phyloP scores from a whole-genome alignment of 2,113 vertebrate species.

The Alces alces region DNA sequence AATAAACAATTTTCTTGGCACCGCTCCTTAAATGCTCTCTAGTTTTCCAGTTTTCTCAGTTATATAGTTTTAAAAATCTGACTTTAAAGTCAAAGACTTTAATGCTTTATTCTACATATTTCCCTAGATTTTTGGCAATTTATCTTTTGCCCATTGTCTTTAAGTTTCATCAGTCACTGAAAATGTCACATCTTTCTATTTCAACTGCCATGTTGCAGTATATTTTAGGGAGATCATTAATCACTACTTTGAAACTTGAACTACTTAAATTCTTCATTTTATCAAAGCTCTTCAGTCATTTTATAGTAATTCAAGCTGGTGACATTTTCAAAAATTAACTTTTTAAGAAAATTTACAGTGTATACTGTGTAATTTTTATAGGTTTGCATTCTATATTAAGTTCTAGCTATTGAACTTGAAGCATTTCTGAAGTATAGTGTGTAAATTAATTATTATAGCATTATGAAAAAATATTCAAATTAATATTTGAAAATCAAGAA shows the following conservation, averaged over 20 bases:
- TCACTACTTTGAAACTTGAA: conserved; percentile 41
- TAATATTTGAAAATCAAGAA: background rate
- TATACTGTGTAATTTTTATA: background rate
- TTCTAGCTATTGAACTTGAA: background rate
- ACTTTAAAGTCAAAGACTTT: background rate
- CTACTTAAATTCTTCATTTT: conserved; percentile 16
- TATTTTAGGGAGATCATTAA: conserved; percentile 50
- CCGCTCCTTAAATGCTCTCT: background rate
- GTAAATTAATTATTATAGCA: background rate
- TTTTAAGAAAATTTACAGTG: background rate
- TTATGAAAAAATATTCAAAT: background rate
- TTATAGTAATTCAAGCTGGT: background rate
- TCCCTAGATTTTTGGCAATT: background rate
- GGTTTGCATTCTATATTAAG: background rate
- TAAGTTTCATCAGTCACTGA: conserved; percentile 16
- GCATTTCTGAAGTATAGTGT: background rate
- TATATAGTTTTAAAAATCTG: background rate
- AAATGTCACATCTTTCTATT: conserved; percentile 21
- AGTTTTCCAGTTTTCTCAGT: background rate
- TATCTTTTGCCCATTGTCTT: background rate
- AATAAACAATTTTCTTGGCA: background rate
- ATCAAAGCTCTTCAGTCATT: background rate
- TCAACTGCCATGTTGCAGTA: conserved; percentile 22
- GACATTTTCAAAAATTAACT: conserved; percentile 6
- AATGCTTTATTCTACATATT: background rate